Evolutionary conservation across 2,888 invertebrate species (phyloP), one percentile per base, ranked within the genome.

Genomic region (Phortica okadai): DNA sequence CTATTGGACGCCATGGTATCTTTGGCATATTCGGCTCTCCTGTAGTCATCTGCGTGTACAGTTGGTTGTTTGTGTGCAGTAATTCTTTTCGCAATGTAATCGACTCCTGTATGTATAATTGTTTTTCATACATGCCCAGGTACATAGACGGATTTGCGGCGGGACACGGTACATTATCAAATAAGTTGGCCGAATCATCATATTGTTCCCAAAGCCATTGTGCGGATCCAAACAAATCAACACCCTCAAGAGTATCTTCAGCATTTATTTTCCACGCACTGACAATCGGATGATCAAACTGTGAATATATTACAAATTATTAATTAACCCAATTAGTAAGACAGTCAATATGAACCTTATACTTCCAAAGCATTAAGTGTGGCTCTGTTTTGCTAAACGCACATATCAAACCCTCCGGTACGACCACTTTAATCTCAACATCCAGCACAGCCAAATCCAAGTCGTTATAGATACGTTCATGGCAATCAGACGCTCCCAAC

Each of bases 281-380:
- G 0, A 97, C 97, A 80, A 98, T 95, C 0, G 98, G 97, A 58
- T 95, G 94, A 73, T 95, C 94, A 83, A 98, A 94, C 95, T 97
- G 90, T n/a, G 73, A 74, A 41, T 11, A 69, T 44, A 73, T 42
- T 64, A 74, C 2, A 33, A 33, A 5, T 33, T 33, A 33, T 33
- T 33, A 33, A 50, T 11, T 6, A 50, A 50, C 8, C 8, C 50
- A 50, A 14, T 50, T 50, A 11, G 10, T 62, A 62, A 56, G 16
- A 25, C 33, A 21, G 21, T 11, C 4, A 14, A 11, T 1, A 41
- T 10, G 78, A 86, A 96, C 96, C 94, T 96, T 94, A 80, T 95
- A 93, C 87, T 95, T 94, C 97, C 97, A 97, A 14, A 95, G 84
- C 50, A 94, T 91, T 50, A 92, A 87, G 16, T 92, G 92, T 0